Conservation (phyloP, 2,113 vertebrate genomes). For the Poecilia latipinna region DNA sequence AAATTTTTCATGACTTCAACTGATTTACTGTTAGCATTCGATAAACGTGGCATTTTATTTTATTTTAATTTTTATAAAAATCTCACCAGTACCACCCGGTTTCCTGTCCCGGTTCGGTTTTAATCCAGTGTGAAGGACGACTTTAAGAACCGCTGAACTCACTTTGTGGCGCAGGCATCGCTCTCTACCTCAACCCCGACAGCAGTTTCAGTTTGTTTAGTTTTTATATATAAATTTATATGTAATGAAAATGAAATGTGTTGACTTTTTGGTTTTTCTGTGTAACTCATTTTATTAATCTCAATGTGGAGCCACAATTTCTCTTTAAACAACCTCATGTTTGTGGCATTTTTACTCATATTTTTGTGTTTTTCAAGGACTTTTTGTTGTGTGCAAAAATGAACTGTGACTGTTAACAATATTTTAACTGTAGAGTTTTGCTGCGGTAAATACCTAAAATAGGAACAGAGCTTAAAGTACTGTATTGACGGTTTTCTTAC, state of each 20-base stretch:
- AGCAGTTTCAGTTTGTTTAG: constrained; percentile 38
- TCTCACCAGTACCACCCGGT: not conserved
- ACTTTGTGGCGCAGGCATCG: constrained; percentile 26
- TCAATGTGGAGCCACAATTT: not conserved
- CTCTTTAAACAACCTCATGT: not conserved
- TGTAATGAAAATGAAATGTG: constrained; percentile 16
- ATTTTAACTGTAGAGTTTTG: not conserved
- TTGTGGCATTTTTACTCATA: not conserved
- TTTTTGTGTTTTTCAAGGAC: not conserved
- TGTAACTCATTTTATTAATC: not conserved
- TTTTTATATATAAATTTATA: constrained; percentile 15
- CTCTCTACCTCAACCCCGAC: constrained; percentile 72
- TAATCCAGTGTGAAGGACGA: not conserved
- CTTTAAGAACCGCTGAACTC: constrained; percentile 1
- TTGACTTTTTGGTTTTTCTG: constrained; percentile 6
- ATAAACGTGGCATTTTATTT: no score
- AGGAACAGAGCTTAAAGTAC: not conserved
- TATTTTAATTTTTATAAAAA: no score
- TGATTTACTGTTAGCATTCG: no score
- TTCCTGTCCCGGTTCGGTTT: not conserved
- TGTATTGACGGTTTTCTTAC: not conserved
- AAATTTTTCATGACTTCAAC: no score
- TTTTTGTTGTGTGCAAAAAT: not conserved
- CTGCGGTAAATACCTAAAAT: not conserved
- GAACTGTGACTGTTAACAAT: not conserved